These are phyloP conservation scores for Caretta caretta DNA, from an alignment of 2,113 vertebrate genomes.

Conservation along the genomic window DNA sequence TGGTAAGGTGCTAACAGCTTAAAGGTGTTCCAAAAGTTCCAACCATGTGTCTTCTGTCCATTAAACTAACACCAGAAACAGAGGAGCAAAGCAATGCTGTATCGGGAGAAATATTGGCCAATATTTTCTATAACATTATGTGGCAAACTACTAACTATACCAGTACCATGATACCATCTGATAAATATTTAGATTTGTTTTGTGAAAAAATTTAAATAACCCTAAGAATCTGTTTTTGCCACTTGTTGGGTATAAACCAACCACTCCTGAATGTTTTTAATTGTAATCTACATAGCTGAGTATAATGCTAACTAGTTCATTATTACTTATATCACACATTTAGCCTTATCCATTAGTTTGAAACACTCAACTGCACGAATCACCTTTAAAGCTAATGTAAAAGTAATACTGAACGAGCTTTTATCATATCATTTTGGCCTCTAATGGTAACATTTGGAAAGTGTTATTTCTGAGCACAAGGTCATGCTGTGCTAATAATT, in stretches of 20 bases:
- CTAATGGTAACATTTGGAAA: background rate
- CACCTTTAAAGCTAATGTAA: background rate
- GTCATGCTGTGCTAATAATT: background rate
- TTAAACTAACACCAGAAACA: background rate
- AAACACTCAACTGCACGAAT: background rate
- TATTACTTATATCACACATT: background rate
- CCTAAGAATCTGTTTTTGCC: background rate
- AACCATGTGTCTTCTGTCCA: background rate
- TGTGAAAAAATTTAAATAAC: background rate
- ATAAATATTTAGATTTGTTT: background rate
- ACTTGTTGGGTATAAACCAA: background rate
- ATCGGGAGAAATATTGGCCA: background rate
- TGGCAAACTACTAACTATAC: background rate
- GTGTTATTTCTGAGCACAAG: background rate
- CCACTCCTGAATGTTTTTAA: background rate
- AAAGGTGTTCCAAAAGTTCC: fast-evolving
- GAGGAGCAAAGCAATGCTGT: background rate
- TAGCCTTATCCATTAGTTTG: background rate
- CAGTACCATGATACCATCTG: background rate
- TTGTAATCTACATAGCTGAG: background rate
- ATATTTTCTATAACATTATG: background rate
- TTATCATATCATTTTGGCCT: background rate
- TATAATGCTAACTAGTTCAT: background rate
- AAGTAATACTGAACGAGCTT: background rate
- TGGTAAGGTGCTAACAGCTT: fast-evolving